phyloP scores from a whole-genome alignment of 2,113 vertebrate genomes.

The Myotis davidii region DNA sequence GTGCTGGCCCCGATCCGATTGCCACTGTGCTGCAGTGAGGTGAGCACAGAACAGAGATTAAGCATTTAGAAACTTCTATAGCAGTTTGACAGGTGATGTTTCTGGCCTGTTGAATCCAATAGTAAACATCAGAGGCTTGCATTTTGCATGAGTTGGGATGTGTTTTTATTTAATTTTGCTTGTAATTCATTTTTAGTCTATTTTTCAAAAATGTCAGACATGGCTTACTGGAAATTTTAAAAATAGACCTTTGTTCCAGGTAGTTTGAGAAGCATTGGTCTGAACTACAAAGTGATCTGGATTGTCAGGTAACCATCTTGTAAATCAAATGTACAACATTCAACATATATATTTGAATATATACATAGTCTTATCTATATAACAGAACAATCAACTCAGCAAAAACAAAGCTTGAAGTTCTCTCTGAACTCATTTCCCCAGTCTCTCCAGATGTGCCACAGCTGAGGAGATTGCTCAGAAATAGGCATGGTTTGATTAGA shows the following conservation, averaged over 20 bases:
- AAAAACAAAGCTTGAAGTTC: not conserved
- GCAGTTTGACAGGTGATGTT: not conserved
- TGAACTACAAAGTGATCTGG: not conserved
- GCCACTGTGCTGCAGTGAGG: rapidly evolving
- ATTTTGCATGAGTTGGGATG: not conserved
- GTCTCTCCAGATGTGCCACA: constrained; percentile 27
- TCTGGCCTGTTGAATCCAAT: not conserved
- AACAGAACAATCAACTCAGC: constrained; percentile 10
- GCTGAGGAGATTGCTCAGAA: constrained; percentile 44
- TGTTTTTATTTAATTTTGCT: constrained; percentile 21
- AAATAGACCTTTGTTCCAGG: not conserved
- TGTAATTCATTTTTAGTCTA: not conserved
- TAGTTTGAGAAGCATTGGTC: not conserved
- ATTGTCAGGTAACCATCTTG: not conserved
- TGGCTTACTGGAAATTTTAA: not conserved
- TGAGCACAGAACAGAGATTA: not conserved
- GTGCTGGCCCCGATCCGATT: rapidly evolving
- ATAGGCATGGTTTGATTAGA: not conserved
- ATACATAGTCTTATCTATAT: not conserved
- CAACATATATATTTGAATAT: not conserved
- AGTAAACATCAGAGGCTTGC: not conserved
- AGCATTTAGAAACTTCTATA: not conserved
- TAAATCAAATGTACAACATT: not conserved
- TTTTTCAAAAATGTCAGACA: constrained; percentile 6
- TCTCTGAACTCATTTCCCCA: constrained; percentile 25